Conservation (phyloP, 2,888 invertebrate species). For the Scotopteryx bipunctaria region DNA sequence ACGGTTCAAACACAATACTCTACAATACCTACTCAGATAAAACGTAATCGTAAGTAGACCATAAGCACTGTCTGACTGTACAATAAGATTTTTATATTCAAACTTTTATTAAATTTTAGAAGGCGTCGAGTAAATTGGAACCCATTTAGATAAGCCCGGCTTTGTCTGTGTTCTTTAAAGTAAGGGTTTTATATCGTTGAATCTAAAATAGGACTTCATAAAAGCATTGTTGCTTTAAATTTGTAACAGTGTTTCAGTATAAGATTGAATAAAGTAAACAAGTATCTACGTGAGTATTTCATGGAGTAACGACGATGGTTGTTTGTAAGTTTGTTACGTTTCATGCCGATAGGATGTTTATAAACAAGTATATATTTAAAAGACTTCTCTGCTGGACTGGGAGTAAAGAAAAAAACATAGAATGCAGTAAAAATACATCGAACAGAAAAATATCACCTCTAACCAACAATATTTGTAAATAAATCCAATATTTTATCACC, state of each 20-base stretch:
- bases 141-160: conserved; percentile 28
- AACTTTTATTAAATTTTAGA: conserved; percentile 35
- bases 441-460: too few species aligned
- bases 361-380: too few species aligned
- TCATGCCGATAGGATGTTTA: too few species aligned
- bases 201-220: conserved; percentile 5
- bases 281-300: too few species aligned
- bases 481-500: too few species aligned
- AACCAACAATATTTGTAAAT: too few species aligned
- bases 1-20: conserved; percentile 8
- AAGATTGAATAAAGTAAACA: neutral
- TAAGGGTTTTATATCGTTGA: conserved; percentile 4
- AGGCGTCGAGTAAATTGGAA: conserved; percentile 24
- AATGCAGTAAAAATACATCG: too few species aligned
- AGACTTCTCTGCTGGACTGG: too few species aligned
- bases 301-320: too few species aligned
- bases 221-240: neutral
- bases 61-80: conserved; percentile 22
- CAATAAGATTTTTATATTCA: conserved; percentile 27
- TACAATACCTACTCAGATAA: neutral
- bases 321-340: too few species aligned
- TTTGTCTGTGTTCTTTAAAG: conserved; percentile 15
- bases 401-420: too few species aligned
- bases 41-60: conserved; percentile 8
- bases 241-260: too few species aligned